Conservation (phyloP, 2,797 vertebrate species). For the Scyliorhinus canicula region DNA sequence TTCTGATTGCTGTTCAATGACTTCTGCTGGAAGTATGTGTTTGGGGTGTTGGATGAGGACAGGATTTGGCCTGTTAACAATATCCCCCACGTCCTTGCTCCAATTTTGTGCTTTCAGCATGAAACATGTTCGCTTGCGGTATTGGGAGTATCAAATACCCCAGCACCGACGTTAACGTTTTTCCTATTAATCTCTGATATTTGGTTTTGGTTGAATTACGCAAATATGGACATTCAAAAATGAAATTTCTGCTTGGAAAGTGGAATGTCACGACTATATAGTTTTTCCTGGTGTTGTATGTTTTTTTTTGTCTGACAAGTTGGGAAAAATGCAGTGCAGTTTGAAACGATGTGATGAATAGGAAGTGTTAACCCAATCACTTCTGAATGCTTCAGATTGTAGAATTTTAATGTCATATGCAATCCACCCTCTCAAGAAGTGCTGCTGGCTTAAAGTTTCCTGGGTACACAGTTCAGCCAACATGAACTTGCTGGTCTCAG, state of each 20-base stretch:
- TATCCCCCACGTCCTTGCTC: background rate
- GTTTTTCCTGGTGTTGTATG: background rate
- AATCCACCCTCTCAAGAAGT: background rate
- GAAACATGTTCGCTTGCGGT: background rate
- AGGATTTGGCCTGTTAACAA: background rate
- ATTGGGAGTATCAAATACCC: too few species aligned
- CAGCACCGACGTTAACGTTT: background rate
- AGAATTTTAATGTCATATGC: background rate
- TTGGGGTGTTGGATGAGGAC: background rate
- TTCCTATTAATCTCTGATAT: background rate
- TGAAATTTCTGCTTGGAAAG: background rate
- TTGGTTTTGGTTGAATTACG: background rate
- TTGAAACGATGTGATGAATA: background rate
- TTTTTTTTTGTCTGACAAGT: background rate
- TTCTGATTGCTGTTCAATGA: background rate
- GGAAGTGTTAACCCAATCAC: background rate
- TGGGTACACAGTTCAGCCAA: slow-evolving; percentile 5
- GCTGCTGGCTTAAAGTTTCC: background rate
- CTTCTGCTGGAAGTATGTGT: background rate
- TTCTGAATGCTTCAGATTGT: background rate
- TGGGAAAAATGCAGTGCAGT: background rate
- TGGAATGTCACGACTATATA: background rate
- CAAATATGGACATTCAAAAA: background rate
- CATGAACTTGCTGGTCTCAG: background rate
- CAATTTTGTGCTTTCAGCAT: background rate